Evolutionary conservation across 2,888 invertebrate species (phyloP), one percentile per base, ranked within the genome.

Genomic region (Epirrita christyi): DNA sequence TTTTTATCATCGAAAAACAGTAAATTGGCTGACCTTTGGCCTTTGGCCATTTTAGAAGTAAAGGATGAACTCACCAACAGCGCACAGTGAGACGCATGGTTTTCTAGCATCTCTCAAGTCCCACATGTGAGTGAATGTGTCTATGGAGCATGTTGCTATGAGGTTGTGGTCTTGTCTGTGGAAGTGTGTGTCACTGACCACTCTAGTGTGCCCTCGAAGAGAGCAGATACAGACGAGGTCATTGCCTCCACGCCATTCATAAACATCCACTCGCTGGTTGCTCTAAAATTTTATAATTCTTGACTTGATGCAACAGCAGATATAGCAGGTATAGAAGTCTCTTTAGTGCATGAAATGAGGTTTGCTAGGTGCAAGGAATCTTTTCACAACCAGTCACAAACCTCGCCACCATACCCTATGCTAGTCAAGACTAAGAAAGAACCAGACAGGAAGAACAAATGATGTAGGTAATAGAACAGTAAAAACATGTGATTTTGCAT

Each of bases 51-150:
- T n/a, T n/a, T n/a, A n/a, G n/a, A n/a, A n/a, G n/a, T n/a, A n/a
- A n/a, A 8, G 11, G 8, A 13, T 8, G 6, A 40, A 73, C 89
- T 93, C 90, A 96, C 97, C 97, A 73, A 98, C 97, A 68, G 98
- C 97, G 72, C 97, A 97, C 34, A 98, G 87, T 5, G 98, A 97
- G 43, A 96, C 85, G 10, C 95, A 93, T 13, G 98, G 98, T 81
- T 96, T 95, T 61, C 97, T 93, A 7, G 96, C 93, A 86, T 98
- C 98, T 71, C 98, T 89, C 48, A 97, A 93, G 80, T 99, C 98
- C 98, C 98, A 98, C 55, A 98, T 93, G 80, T 98, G 96, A 36
- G 98, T 97, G 75, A 96, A 98, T 38, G 98, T 97, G 80, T 98
- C 98, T 51, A 97, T 97, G 4, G 98, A 98, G 77, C 98, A 98